Evolutionary conservation across 2,797 vertebrate species (phyloP).

Genomic region (Bucorvus abyssinicus): DNA sequence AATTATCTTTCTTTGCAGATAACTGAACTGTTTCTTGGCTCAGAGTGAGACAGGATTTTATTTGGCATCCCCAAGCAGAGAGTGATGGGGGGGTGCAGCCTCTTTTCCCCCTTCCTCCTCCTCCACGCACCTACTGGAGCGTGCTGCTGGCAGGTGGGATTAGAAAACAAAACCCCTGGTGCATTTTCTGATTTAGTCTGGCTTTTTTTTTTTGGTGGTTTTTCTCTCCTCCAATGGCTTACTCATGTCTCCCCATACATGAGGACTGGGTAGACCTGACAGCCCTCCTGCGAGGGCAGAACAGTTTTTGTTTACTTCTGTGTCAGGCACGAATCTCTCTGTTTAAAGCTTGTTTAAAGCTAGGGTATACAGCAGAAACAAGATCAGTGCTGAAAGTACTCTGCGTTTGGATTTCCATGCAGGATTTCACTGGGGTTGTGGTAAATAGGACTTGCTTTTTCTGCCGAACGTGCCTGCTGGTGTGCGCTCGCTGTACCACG

Average conservation of each 20-base stretch:
- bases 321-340: not conserved
- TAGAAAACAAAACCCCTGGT: not conserved
- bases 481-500: not conserved
- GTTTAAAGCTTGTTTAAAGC: not conserved
- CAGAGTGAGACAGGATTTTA: not conserved
- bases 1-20: not conserved
- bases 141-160: not conserved
- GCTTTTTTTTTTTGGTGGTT: not conserved
- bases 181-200: not conserved
- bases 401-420: not conserved
- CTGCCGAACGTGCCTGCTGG: not conserved
- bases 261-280: not conserved
- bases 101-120: not conserved
- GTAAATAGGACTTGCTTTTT: not conserved
- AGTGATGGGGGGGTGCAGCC: not conserved
- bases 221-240: not conserved
- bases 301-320: not conserved
- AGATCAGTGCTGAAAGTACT: not conserved
- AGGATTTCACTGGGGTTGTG: not conserved
- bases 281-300: not conserved
- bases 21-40: not conserved
- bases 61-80: not conserved
- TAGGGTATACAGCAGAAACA: not conserved
- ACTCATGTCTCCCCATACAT: not conserved
- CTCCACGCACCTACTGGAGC: rapidly evolving